Evolutionary conservation across 2,113 vertebrate species (phyloP).

Genomic region (Proteles cristata): DNA sequence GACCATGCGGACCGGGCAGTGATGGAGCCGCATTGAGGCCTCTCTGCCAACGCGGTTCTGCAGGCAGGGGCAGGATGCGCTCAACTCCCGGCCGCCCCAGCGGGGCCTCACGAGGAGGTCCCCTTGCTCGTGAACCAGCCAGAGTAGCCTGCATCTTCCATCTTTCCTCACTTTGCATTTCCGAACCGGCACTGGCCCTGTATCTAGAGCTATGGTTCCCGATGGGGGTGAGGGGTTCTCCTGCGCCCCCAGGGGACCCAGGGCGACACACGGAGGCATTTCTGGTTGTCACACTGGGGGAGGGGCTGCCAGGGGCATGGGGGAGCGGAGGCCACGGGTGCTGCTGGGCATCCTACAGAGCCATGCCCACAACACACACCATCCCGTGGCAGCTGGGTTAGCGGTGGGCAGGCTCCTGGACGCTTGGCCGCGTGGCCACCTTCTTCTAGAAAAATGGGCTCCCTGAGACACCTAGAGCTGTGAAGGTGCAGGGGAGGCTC

Average conservation of each 20-base stretch:
- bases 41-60: background rate
- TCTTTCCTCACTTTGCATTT: background rate
- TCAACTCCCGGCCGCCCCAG: background rate
- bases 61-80: background rate
- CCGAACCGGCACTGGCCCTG: background rate
- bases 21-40: background rate
- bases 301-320: background rate
- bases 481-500: background rate
- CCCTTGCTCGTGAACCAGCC: background rate
- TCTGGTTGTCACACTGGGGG: no score
- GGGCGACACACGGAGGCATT: background rate
- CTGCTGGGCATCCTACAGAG: rapidly evolving
- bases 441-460: background rate
- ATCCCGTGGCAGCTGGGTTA: rapidly evolving
- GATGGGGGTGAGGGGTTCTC: rapidly evolving
- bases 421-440: background rate
- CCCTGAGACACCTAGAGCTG: rapidly evolving
- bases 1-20: background rate
- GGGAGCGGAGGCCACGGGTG: background rate
- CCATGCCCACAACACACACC: rapidly evolving
- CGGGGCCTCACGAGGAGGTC: background rate
- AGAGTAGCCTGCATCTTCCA: background rate
- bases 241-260: background rate
- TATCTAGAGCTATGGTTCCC: background rate
- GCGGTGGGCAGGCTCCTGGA: background rate